phyloP scores from a whole-genome alignment of 2,113 vertebrate species.

The Pardalotus punctatus region DNA sequence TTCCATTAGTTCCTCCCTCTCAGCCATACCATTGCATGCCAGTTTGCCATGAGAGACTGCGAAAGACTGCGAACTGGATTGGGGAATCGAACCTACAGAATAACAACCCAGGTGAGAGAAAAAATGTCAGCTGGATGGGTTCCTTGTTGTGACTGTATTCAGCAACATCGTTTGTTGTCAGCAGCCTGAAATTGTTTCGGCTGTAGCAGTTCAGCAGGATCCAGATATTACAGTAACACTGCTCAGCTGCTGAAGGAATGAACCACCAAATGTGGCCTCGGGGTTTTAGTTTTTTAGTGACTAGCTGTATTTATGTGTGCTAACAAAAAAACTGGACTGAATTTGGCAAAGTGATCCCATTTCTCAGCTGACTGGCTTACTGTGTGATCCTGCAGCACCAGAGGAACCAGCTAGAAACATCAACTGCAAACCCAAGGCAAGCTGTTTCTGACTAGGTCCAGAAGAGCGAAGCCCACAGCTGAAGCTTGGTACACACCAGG shows the following conservation, averaged over 20 bases:
- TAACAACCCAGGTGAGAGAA: neutral
- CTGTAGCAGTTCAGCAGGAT: neutral
- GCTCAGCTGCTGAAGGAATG: neutral
- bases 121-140: neutral
- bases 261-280: fast-evolving
- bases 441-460: neutral
- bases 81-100: neutral
- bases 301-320: fast-evolving
- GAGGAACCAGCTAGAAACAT: neutral
- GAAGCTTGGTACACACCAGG: neutral
- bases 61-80: fast-evolving
- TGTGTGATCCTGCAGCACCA: fast-evolving
- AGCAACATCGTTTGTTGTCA: fast-evolving
- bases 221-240: neutral
- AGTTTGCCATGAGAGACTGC: neutral
- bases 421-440: neutral
- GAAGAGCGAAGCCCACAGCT: neutral
- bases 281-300: neutral
- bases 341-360: neutral
- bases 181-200: neutral
- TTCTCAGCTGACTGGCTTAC: neutral
- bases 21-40: neutral
- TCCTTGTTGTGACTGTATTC: fast-evolving
- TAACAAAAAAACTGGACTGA: neutral
- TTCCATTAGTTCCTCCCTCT: neutral